Base-by-base conservation (phyloP, 2,888 invertebrate genomes). In the Candidula unifasciata region DNA sequence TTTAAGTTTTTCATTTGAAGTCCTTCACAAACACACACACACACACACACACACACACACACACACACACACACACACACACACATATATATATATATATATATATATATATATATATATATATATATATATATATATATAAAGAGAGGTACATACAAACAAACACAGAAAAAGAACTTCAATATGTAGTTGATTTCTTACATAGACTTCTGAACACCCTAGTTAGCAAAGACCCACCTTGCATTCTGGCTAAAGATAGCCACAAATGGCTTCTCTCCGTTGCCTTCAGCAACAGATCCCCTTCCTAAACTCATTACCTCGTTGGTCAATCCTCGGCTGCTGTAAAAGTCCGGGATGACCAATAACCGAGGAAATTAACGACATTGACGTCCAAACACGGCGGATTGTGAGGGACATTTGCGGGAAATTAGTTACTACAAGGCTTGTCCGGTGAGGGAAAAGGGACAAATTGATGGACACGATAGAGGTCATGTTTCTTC, bases 331-430 rank as follows among this genome's bases (percentile, higher is more conserved):
- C 78, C n/a, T 66, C 68, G 44, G 52, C 44, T 21, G 30, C 79
- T 52, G 30, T 52, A 44, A 44, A 44, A 66, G 54, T 35, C 80
- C 69, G 30, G 27, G 74, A 54, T 82, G 64, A 82, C 74, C 82
- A 82, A 74, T 82, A 82, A 74, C 74, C 35, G n/a, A 74, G 73
- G 16, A 73, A 73, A 82, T 82, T 82, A 82, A 82, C 64, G 82
- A 74, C 74, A 37, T 71, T 10, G 24, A 18, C 37, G 64, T 0
- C 60, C 35, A 82, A 82, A 73, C 54, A 71, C 57, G 30, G 33
- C 30, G 71, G 60, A 69, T 71, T 68, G 80, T 80, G 68, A n/a
- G 54, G 60, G 60, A 82, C 82, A 74, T 82, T 82, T 73, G 64
- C 64, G 27, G 2, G 74, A 82, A 60, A 82, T 82, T 82, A 82